Percentiles rank a stretch among this genome's conserved stretches.
phyloP scores from a whole-genome alignment of 1,140 invertebrate species.

The Conus ventricosus region DNA sequence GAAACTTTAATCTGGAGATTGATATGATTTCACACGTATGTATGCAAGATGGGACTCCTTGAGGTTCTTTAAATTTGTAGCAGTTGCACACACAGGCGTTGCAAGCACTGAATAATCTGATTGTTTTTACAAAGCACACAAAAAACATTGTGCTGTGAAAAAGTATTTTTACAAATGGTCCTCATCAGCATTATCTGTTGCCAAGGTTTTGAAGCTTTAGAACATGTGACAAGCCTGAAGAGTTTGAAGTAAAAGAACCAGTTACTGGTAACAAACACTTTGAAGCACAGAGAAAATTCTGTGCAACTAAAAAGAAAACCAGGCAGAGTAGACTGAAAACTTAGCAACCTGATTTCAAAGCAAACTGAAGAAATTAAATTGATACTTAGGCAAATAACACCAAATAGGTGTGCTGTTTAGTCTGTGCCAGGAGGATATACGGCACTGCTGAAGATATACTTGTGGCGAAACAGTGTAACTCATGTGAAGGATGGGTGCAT shows the following conservation, averaged over 20 bases:
- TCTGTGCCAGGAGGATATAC: background rate
- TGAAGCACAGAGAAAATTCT: background rate
- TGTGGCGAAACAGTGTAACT: background rate
- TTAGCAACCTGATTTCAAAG: background rate
- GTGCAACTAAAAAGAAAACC: background rate
- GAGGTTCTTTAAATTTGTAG: too few species aligned
- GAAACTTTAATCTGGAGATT: too few species aligned
- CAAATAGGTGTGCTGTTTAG: background rate
- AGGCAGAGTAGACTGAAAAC: background rate
- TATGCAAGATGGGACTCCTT: too few species aligned
- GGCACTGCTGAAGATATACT: background rate
- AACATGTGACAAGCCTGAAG: background rate
- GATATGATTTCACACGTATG: too few species aligned
- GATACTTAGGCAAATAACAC: background rate
- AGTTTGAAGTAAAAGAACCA: background rate
- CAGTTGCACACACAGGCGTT: too few species aligned
- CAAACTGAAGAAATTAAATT: background rate
- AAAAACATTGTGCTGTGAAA: too few species aligned
- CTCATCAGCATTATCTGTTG: too few species aligned
- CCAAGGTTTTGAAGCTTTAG: background rate
- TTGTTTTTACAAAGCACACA: too few species aligned
- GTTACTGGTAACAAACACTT: background rate
- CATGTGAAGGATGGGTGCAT: background rate
- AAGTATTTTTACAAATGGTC: too few species aligned
- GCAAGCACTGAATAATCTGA: too few species aligned